Percentiles rank a stretch among this genome's conserved stretches.
Conservation (phyloP, 2,113 vertebrate genomes). For the Otocyon megalotis region DNA sequence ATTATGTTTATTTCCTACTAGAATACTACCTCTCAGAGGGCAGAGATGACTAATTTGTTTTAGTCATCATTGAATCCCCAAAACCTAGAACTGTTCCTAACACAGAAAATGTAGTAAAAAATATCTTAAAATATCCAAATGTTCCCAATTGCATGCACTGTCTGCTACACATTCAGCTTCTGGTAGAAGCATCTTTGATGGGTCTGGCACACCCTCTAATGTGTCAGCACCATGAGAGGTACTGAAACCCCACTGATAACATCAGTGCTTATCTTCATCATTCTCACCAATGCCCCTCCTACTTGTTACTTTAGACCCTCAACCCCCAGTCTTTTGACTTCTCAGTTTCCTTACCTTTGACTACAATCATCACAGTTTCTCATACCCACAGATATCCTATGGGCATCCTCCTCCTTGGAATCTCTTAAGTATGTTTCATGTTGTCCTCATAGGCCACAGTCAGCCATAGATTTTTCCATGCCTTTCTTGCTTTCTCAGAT, state of each 20-base stretch:
- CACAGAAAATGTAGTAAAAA: neutral
- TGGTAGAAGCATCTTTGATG: neutral
- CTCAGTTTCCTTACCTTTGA: neutral
- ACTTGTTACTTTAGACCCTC: neutral
- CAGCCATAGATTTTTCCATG: neutral
- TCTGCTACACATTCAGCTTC: neutral
- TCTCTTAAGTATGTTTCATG: neutral
- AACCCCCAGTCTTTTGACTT: neutral
- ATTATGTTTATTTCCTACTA: neutral
- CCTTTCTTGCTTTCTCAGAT: neutral
- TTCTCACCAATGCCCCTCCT: neutral
- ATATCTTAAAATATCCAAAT: neutral
- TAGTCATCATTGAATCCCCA: neutral
- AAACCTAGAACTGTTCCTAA: neutral
- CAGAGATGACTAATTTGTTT: neutral
- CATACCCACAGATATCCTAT: neutral
- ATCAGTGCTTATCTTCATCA: neutral
- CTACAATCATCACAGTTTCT: neutral
- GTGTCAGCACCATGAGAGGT: rapidly evolving
- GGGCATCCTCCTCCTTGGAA: neutral
- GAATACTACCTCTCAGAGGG: neutral
- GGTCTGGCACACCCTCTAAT: neutral
- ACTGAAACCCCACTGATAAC: neutral
- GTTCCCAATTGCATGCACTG: neutral
- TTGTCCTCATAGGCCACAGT: neutral